Evolutionary conservation across 2,797 vertebrate genomes (phyloP).

Genomic region (Malurus splendens): DNA sequence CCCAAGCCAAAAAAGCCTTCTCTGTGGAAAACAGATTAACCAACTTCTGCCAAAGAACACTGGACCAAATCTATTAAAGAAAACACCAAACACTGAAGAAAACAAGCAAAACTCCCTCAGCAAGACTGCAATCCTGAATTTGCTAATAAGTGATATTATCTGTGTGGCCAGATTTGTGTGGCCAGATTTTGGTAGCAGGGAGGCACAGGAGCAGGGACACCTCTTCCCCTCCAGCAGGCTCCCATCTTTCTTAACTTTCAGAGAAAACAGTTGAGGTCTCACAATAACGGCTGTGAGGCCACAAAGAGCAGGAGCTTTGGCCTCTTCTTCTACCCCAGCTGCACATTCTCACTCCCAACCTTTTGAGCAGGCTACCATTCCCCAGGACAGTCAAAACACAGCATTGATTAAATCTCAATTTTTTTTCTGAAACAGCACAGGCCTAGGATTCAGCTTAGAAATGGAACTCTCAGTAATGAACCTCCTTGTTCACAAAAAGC

Average conservation of each 20-base stretch:
- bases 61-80: background rate
- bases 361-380: background rate
- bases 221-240: background rate
- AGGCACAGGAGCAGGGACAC: no score
- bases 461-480: background rate
- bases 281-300: background rate
- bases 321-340: background rate
- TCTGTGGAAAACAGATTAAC: background rate
- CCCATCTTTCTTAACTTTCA: background rate
- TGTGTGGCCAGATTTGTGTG: background rate
- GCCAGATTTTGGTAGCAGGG: background rate
- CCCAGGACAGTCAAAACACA: background rate
- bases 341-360: background rate
- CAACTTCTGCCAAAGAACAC: background rate
- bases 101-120: rapidly evolving
- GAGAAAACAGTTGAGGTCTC: background rate
- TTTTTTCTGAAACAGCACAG: background rate
- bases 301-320: background rate
- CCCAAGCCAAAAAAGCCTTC: background rate
- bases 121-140: background rate
- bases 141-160: rapidly evolving
- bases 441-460: background rate
- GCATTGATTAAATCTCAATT: background rate
- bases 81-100: background rate
- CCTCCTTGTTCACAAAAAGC: background rate